Percentiles rank a stretch among this genome's conserved stretches.
Evolutionary conservation across 2,797 vertebrate genomes (phyloP).

Genomic region (Eulemur mongoz): DNA sequence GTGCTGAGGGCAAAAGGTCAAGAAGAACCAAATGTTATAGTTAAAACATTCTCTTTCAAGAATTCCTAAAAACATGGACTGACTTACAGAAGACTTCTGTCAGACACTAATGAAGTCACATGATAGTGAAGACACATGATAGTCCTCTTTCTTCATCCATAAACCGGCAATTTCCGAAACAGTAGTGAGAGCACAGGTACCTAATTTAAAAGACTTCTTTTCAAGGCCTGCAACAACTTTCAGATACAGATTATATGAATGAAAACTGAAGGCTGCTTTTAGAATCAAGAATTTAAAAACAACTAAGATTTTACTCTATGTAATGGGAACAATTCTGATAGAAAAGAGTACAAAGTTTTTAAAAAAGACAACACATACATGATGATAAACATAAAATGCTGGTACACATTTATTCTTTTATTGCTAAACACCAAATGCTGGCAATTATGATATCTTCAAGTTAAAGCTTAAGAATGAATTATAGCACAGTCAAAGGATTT

Average conservation of each 20-base stretch:
- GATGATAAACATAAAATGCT: constrained; percentile 59
- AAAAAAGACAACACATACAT: constrained; percentile 49
- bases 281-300: constrained; percentile 45
- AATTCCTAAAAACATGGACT: constrained; percentile 35
- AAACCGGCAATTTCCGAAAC: constrained; percentile 43
- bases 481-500: constrained; percentile 52
- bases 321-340: constrained; percentile 38
- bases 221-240: not conserved
- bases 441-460: constrained; percentile 54
- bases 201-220: not conserved
- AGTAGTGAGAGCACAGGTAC: not conserved
- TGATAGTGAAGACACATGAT: not conserved
- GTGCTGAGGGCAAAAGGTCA: constrained; percentile 6
- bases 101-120: constrained; percentile 15
- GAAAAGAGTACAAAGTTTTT: not conserved
- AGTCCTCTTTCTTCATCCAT: constrained; percentile 32
- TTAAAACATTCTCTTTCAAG: constrained; percentile 6
- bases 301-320: not conserved
- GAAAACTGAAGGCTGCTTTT: constrained; percentile 54
- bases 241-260: not conserved
- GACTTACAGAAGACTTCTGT: constrained; percentile 28
- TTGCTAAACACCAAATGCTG: constrained; percentile 68
- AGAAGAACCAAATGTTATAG: not conserved
- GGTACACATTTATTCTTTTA: constrained; percentile 73
- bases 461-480: constrained; percentile 63